A percentile compares a stretch with the other conserved stretches of the same genome.
phyloP scores from a whole-genome alignment of 2,888 invertebrate genomes.

The Brassicogethes aeneus region DNA sequence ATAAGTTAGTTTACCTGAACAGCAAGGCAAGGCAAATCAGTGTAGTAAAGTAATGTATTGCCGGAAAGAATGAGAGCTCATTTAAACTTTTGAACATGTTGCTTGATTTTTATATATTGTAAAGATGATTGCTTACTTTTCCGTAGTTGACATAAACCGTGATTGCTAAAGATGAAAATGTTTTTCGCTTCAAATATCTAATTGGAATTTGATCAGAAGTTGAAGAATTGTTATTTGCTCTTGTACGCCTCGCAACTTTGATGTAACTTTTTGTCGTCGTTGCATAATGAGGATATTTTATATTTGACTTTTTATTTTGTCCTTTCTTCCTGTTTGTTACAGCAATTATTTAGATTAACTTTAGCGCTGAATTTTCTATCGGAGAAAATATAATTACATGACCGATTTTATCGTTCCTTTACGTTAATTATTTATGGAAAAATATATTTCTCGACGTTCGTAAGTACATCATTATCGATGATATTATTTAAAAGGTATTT shows the following conservation, averaged over 20 bases:
- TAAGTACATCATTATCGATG: not conserved
- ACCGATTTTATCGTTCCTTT: not conserved
- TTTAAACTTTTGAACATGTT: constrained; percentile 32
- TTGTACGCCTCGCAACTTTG: constrained; percentile 10
- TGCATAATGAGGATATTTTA: constrained; percentile 17
- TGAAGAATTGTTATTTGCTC: constrained; percentile 12
- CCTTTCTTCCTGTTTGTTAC: constrained; percentile 10
- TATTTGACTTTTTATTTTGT: constrained; percentile 14
- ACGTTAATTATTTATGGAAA: not conserved
- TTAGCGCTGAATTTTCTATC: not conserved
- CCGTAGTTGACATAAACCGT: constrained; percentile 26
- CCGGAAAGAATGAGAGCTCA: constrained; percentile 26
- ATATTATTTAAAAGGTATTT: too few relatives aligned
- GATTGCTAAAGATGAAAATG: constrained; percentile 24
- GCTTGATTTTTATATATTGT: constrained; percentile 32
- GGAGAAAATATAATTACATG: not conserved
- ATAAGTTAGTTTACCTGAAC: not conserved
- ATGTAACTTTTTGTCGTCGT: constrained; percentile 11
- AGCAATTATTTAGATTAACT: constrained; percentile 1
- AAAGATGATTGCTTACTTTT: constrained; percentile 27
- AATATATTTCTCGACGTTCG: not conserved
- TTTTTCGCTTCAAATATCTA: constrained; percentile 27
- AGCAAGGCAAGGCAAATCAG: not conserved
- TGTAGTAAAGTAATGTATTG: not conserved
- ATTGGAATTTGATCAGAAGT: constrained; percentile 30